phyloP scores from a whole-genome alignment of 2,888 invertebrate genomes.

The Sesia apiformis region DNA sequence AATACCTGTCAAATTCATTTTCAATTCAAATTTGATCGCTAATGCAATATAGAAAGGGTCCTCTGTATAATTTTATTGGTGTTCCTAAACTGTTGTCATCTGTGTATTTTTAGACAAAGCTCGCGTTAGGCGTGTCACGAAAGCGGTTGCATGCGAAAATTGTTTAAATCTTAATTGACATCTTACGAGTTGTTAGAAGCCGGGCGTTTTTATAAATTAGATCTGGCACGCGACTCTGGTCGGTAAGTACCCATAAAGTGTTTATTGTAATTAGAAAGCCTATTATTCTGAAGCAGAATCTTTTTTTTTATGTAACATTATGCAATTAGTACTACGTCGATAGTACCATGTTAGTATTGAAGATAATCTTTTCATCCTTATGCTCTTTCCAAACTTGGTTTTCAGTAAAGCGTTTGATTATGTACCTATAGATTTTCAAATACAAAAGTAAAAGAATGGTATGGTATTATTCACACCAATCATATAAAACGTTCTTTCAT shows the following conservation, averaged over 20 bases:
- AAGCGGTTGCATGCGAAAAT: slow-evolving; percentile 38
- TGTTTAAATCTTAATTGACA: slow-evolving; percentile 65
- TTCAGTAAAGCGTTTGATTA: too few species aligned
- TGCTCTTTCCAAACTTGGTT: too few species aligned
- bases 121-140: slow-evolving; percentile 21
- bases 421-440: too few species aligned
- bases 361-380: too few species aligned
- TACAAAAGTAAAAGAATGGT: too few species aligned
- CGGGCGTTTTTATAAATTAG: slow-evolving; percentile 57
- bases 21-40: slow-evolving; percentile 10
- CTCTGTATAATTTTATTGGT: slow-evolving; percentile 5
- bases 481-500: slow-evolving; percentile 24
- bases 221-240: slow-evolving; percentile 55
- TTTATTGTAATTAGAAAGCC: slow-evolving; percentile 8
- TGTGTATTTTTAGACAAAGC: slow-evolving; percentile 6
- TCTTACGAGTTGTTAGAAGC: slow-evolving; percentile 61
- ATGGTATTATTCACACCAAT: not conserved
- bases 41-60: slow-evolving; percentile 11
- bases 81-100: not conserved
- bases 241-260: slow-evolving; percentile 24
- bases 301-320: too few species aligned
- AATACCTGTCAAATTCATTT: slow-evolving; percentile 16
- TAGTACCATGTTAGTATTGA: too few species aligned
- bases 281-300: too few species aligned
- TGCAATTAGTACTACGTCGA: too few species aligned